Evolutionary conservation across 2,113 vertebrate species (phyloP).

Genomic region (Stictonetta naevosa): DNA sequence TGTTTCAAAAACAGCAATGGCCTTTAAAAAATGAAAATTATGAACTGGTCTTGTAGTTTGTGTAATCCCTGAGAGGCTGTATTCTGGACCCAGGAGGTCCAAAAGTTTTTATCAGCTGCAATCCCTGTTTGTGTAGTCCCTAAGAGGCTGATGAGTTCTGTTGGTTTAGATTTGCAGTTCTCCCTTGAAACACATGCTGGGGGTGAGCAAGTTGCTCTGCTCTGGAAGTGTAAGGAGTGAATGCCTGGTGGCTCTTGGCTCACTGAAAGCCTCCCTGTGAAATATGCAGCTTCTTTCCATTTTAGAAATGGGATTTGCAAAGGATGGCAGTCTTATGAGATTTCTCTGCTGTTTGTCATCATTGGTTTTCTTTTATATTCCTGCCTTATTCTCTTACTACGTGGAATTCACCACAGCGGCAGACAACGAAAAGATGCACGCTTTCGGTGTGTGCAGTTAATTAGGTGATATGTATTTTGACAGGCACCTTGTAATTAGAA

Average conservation of each 20-base stretch:
- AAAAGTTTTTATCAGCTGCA: neutral
- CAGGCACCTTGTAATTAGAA: constrained; percentile 66
- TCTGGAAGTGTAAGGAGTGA: neutral
- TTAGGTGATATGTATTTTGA: constrained; percentile 66
- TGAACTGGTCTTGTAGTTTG: neutral
- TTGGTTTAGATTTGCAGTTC: neutral
- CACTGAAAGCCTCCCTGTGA: neutral
- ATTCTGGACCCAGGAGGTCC: neutral
- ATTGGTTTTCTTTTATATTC: neutral
- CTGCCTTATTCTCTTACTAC: rapidly evolving
- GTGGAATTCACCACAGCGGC: neutral
- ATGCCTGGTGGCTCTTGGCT: neutral
- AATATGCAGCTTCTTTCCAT: neutral
- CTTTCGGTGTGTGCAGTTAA: constrained; percentile 53
- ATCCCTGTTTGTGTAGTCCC: neutral
- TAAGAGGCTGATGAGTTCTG: neutral
- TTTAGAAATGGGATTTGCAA: neutral
- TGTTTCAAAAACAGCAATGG: neutral
- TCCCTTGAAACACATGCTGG: neutral
- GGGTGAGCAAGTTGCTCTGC: neutral
- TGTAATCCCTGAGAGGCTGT: neutral
- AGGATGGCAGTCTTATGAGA: neutral
- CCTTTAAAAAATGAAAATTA: neutral
- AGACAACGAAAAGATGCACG: constrained; percentile 46
- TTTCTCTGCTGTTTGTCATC: neutral